phyloP scores from a whole-genome alignment of 2,888 invertebrate species.

The Sipha maydis region DNA sequence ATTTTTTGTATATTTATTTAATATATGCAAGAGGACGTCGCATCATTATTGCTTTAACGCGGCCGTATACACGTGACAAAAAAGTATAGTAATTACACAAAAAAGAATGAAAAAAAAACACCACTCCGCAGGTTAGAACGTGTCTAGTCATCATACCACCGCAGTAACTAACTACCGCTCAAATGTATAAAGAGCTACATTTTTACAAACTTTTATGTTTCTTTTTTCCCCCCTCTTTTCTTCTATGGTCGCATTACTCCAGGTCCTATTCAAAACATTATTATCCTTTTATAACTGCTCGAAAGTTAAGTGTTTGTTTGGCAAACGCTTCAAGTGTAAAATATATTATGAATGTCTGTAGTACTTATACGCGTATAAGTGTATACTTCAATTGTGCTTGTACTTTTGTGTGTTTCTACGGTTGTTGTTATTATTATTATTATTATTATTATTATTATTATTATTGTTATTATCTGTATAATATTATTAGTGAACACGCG shows the following conservation, averaged over 20 bases:
- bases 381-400: conserved; percentile 18
- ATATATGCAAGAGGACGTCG: not conserved
- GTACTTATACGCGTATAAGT: not conserved
- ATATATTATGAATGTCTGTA: conserved; percentile 21
- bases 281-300: conserved; percentile 24
- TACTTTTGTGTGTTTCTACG: not conserved
- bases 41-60: not conserved
- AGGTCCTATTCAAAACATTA: conserved; percentile 27
- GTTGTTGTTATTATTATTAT: not conserved
- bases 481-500: conserved; percentile 3
- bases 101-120: not conserved
- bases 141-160: not conserved
- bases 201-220: not conserved
- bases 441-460: too few relatives aligned
- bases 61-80: not conserved
- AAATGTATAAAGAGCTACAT: not conserved
- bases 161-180: not conserved
- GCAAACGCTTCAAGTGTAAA: conserved; percentile 46
- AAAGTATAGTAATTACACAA: not conserved
- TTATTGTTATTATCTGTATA: not conserved
- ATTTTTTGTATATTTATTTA: not conserved
- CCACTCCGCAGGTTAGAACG: not conserved
- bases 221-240: not conserved
- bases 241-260: not conserved
- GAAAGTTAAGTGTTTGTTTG: conserved; percentile 49